Evolutionary conservation across 2,888 invertebrate species (phyloP).

Genomic region (Prenolepis imparis): DNA sequence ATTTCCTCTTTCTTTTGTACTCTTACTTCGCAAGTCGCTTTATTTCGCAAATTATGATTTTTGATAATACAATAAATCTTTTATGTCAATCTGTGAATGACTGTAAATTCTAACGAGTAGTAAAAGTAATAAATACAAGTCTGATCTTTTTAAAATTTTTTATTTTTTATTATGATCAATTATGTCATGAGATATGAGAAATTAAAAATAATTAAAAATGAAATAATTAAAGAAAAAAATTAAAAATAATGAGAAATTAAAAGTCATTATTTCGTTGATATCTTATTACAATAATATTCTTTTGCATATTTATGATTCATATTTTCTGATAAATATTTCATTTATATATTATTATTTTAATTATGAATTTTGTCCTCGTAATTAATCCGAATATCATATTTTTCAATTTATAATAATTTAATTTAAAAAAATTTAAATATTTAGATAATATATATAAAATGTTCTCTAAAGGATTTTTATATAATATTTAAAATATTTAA

Average conservation of each 20-base stretch:
- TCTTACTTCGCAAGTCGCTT: constrained; percentile 4
- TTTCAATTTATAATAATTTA: background rate
- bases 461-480: background rate
- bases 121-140: background rate
- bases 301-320: background rate
- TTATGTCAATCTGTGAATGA: background rate
- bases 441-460: background rate
- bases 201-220: too few relatives aligned
- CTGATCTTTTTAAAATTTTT: too few relatives aligned
- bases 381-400: background rate
- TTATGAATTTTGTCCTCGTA: background rate
- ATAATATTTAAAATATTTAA: background rate
- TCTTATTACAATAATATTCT: background rate
- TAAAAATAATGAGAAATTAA: too few relatives aligned
- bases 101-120: background rate
- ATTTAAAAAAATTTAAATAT: background rate
- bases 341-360: background rate
- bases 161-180: background rate
- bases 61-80: background rate
- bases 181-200: too few relatives aligned
- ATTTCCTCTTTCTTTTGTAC: constrained; percentile 14
- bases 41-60: background rate
- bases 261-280: background rate
- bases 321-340: background rate
- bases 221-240: too few relatives aligned